Evolutionary conservation across 2,797 vertebrate genomes (phyloP).

Genomic region (Fistularia commersonii): DNA sequence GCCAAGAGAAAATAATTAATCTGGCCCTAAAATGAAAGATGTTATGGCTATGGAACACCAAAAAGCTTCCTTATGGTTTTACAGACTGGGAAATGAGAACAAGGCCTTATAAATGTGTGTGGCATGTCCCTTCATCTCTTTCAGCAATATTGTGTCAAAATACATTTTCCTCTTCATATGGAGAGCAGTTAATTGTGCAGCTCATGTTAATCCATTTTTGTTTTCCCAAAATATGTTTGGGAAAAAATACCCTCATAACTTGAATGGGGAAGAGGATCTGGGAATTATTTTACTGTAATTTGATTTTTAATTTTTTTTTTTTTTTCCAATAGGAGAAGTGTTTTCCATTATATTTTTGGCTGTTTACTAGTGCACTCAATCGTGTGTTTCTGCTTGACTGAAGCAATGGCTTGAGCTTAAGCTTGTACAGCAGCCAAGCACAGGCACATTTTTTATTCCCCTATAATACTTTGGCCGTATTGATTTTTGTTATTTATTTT

Average conservation of each 20-base stretch:
- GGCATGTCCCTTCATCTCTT: slow-evolving; percentile 52
- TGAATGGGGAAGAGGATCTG: slow-evolving; percentile 45
- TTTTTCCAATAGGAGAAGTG: slow-evolving; percentile 31
- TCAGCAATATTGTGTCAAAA: slow-evolving; percentile 40
- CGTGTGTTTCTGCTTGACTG: slow-evolving; percentile 45
- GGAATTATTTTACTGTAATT: slow-evolving; percentile 60
- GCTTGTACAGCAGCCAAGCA: slow-evolving; percentile 48
- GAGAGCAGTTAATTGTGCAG: slow-evolving; percentile 47
- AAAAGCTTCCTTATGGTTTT: slow-evolving; percentile 18
- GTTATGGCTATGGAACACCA: slow-evolving; percentile 22
- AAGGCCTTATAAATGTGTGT: slow-evolving; percentile 54
- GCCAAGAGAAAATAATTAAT: slow-evolving; percentile 14
- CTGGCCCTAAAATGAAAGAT: slow-evolving; percentile 26
- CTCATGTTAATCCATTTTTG: slow-evolving; percentile 38
- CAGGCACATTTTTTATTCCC: slow-evolving; percentile 41
- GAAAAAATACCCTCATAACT: slow-evolving; percentile 15
- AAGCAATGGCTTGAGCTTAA: slow-evolving; percentile 30
- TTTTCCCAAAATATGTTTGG: slow-evolving; percentile 39
- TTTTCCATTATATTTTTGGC: slow-evolving; percentile 57
- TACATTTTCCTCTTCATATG: slow-evolving; percentile 46
- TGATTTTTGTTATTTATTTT: slow-evolving; percentile 33
- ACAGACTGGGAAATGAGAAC: slow-evolving; percentile 49
- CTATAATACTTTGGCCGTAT: slow-evolving; percentile 41
- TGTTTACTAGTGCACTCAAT: slow-evolving; percentile 52
- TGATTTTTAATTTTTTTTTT: slow-evolving; percentile 47